These are phyloP conservation scores for Hipparchia sbordonii DNA, from an alignment of 2,888 invertebrate species.

Conservation along the genomic window DNA sequence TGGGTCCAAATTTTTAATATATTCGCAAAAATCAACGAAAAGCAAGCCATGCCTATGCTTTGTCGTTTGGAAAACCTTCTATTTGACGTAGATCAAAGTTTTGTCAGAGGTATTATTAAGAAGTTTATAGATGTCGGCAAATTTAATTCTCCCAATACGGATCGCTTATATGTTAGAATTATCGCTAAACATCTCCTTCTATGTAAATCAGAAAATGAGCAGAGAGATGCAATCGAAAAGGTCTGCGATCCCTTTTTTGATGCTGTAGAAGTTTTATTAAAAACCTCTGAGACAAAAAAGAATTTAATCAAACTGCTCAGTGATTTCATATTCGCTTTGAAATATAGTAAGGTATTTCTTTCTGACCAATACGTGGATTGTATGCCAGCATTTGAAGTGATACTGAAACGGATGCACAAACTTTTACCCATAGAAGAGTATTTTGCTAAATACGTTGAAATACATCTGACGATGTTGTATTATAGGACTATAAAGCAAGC, in stretches of 20 bases:
- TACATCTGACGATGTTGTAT: conserved; percentile 61
- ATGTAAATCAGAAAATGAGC: conserved; percentile 47
- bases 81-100: conserved; percentile 43
- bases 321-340: conserved; percentile 48
- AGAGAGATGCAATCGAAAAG: conserved; percentile 45
- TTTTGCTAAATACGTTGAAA: conserved; percentile 48
- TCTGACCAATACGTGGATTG: conserved; percentile 49
- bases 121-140: conserved; percentile 37
- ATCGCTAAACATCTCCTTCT: conserved; percentile 56
- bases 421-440: conserved; percentile 53
- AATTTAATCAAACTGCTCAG: conserved; percentile 39
- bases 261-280: conserved; percentile 42
- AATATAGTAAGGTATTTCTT: conserved; percentile 54
- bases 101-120: conserved; percentile 44
- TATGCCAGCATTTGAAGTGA: conserved; percentile 52
- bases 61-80: conserved; percentile 48
- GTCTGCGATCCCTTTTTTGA: conserved; percentile 51
- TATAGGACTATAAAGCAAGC: conserved; percentile 55
- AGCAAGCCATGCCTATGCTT: conserved; percentile 43
- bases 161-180: conserved; percentile 48
- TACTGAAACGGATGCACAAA: conserved; percentile 49
- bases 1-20: conserved; percentile 49
- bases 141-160: conserved; percentile 2
- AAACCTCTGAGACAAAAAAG: conserved; percentile 24
- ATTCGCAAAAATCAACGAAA: conserved; percentile 40